These are phyloP conservation scores for Drosophila buzzatii DNA, from an alignment of 2,888 invertebrate genomes.

Conservation along the genomic window DNA sequence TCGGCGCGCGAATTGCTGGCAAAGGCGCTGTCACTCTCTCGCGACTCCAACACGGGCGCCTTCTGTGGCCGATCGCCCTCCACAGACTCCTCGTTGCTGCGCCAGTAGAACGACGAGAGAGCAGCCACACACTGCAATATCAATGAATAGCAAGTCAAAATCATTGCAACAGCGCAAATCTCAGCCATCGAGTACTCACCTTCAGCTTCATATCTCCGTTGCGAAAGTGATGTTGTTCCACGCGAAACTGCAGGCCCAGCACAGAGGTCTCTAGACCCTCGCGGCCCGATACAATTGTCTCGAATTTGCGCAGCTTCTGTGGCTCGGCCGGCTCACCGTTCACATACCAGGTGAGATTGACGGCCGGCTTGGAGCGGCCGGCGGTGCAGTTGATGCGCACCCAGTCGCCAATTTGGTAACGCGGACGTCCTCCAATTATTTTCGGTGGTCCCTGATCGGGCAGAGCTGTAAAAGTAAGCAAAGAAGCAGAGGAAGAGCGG, in stretches of 20 bases:
- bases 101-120: slow-evolving; percentile 90
- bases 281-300: slow-evolving; percentile 86
- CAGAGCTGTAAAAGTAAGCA: slow-evolving; percentile 85
- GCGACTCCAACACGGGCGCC: slow-evolving; percentile 89
- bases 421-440: slow-evolving; percentile 87
- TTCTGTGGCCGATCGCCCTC: slow-evolving; percentile 89
- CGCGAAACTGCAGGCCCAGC: slow-evolving; percentile 89
- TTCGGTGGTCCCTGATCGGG: slow-evolving; percentile 87
- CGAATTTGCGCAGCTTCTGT: slow-evolving; percentile 86
- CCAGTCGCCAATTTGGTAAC: slow-evolving; percentile 88
- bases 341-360: slow-evolving; percentile 87
- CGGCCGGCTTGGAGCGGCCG: slow-evolving; percentile 88
- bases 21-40: slow-evolving; percentile 88
- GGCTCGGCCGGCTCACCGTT: slow-evolving; percentile 87
- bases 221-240: slow-evolving; percentile 89
- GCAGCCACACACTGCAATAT: slow-evolving; percentile 88
- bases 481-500: slow-evolving; percentile 32
- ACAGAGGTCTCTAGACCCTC: slow-evolving; percentile 89
- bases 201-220: slow-evolving; percentile 91
- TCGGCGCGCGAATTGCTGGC: slow-evolving; percentile 88
- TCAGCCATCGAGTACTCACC: slow-evolving; percentile 69
- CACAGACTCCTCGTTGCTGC: slow-evolving; percentile 91
- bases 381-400: slow-evolving; percentile 88
- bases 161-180: background rate
- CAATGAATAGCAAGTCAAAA: no score